Evolutionary conservation across 2,797 vertebrate genomes (phyloP).

Genomic region (Ctenochaetus hawaiiensis): DNA sequence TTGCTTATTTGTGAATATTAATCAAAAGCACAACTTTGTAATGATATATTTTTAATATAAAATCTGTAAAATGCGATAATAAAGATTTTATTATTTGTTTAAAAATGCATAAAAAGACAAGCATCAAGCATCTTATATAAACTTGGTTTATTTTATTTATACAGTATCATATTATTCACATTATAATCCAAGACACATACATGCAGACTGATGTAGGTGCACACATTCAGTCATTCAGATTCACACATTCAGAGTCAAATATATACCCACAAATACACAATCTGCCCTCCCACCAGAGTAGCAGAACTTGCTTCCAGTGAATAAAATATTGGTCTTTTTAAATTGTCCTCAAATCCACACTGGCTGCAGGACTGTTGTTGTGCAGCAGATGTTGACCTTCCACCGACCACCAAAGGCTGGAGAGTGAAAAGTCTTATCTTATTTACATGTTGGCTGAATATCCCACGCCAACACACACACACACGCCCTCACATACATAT

Average conservation of each 20-base stretch:
- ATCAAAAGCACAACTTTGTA: conserved; percentile 12
- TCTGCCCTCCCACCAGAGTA: conserved; percentile 42
- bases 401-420: conserved; percentile 24
- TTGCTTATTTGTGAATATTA: conserved; percentile 29
- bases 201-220: conserved; percentile 58
- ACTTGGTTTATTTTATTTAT: conserved; percentile 69
- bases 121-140: conserved; percentile 55
- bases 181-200: conserved; percentile 62
- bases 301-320: not conserved
- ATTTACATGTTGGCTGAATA: conserved; percentile 27
- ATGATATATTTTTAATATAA: conserved; percentile 9
- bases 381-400: conserved; percentile 54
- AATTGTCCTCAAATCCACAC: conserved; percentile 51
- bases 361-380: conserved; percentile 21
- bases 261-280: conserved; percentile 18
- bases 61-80: conserved; percentile 15
- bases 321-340: conserved; percentile 41
- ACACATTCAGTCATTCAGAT: conserved; percentile 29
- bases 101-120: conserved; percentile 16
- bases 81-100: not conserved
- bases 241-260: conserved; percentile 27
- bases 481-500: conserved; percentile 19
- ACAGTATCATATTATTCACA: conserved; percentile 65
- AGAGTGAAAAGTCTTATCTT: conserved; percentile 9
- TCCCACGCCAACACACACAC: not conserved